Evolutionary conservation across 2,797 vertebrate species (phyloP), one percentile per base, ranked within the genome.

Genomic region (Odontamblyopus rebecca): DNA sequence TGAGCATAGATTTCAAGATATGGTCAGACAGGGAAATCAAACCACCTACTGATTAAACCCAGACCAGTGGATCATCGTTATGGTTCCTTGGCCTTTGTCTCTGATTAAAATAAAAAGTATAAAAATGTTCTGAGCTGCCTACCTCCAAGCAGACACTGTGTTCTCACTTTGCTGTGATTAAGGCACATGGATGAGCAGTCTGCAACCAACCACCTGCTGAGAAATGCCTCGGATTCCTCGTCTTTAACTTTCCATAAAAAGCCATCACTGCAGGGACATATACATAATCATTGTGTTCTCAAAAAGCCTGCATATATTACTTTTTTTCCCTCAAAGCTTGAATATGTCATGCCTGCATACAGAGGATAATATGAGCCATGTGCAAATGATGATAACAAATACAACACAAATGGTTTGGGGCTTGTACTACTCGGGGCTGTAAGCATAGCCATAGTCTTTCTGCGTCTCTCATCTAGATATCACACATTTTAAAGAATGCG

Each of bases 61-160:
- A 48, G 44, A 48, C 44, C 73, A 81, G 75, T 67, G 63, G 72
- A 84, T 85, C 53, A 26, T 79, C 79, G 68, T 72, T 75, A 77
- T 78, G 82, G 76, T 77, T 87, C 68, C 74, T 77, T 85, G 81
- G 77, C 83, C 82, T 87, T 90, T 88, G 85, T 83, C 75, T 81
- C 79, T 80, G 72, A 86, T 88, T 86, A 82, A 82, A 85, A 62
- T 53, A 53, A 78, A 72, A 72, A 35, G 63, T 64, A 75, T 69
- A 29, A 71, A 59, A 73, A 71, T 48, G 9, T 62, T 48, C 44
- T 48, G 13, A 61, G 71, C 80, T 56, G 79, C 69, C 75, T 53
- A 65, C 68, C 27, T 80, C 68, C 0, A 26, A 68, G 71, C 80
- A 62, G 75, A 88, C 78, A 85, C 70, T 76, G 56, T 78, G 77